A percentile compares a stretch with the other conserved stretches of the same genome.
These are phyloP conservation scores for Blastobasis adustella DNA, from an alignment of 2,888 invertebrate species.

Conservation along the genomic window DNA sequence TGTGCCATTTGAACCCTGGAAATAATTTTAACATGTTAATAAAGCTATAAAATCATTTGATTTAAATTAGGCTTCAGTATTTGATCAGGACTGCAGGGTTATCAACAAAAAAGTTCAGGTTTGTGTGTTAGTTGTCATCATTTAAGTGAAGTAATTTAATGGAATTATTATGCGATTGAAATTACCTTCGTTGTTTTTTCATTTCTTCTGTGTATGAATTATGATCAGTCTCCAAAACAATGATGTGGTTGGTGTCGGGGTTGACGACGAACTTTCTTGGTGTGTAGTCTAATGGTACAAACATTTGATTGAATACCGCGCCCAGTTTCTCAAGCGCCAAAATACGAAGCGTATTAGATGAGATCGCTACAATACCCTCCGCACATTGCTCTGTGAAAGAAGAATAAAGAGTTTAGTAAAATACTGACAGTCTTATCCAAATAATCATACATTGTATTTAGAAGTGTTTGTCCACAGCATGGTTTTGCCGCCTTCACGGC, in stretches of 20 bases:
- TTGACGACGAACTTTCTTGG: conserved; percentile 96
- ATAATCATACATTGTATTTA: not conserved
- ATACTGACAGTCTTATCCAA: not conserved
- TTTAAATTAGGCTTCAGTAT: not conserved
- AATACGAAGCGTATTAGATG: conserved; percentile 97
- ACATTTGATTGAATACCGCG: conserved; percentile 97
- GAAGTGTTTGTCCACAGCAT: conserved; percentile 75
- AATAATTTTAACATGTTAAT: not conserved
- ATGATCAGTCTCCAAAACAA: conserved; percentile 97
- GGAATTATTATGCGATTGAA: too few relatives aligned
- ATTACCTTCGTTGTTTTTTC: conserved; percentile 86
- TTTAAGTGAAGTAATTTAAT: conserved; percentile 10
- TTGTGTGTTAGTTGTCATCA: conserved; percentile 61
- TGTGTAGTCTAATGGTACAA: conserved; percentile 94
- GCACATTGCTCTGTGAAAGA: conserved; percentile 91
- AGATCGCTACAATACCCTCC: conserved; percentile 99
- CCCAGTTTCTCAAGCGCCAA: conserved; percentile 98
- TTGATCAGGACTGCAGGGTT: conserved; percentile 63
- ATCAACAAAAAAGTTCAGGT: conserved; percentile 52
- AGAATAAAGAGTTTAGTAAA: conserved; percentile 15
- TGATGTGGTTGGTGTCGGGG: conserved; percentile 90
- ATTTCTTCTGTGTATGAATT: conserved; percentile 98
- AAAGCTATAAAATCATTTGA: not conserved
- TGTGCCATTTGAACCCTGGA: conserved; percentile 95
- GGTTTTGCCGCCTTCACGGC: conserved; percentile 81